A percentile compares a stretch with the other conserved stretches of the same genome.
Conservation (phyloP, 2,888 invertebrate species). For the Elegia similella region DNA sequence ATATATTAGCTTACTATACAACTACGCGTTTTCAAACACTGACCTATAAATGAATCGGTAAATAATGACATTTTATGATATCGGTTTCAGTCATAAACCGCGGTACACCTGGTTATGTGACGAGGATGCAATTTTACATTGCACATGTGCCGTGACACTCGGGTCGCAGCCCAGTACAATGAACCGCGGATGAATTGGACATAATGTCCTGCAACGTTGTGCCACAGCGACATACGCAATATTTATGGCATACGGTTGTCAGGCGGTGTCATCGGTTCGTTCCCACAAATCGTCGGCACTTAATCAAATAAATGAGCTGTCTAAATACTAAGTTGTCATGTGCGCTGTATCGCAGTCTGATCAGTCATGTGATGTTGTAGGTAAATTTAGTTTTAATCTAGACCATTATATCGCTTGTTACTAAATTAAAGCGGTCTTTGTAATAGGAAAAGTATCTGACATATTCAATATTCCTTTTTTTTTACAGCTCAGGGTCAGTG, state of each 20-base stretch:
- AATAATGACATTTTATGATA: background rate
- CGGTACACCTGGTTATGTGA: slow-evolving; percentile 24
- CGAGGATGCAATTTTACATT: slow-evolving; percentile 56
- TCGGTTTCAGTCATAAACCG: slow-evolving; percentile 2
- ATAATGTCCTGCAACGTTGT: slow-evolving; percentile 58
- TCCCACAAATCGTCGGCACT: slow-evolving; percentile 23
- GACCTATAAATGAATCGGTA: too few species aligned
- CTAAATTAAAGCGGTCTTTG: too few species aligned
- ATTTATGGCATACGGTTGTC: slow-evolving; percentile 44
- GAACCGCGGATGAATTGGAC: slow-evolving; percentile 74
- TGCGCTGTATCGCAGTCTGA: too few species aligned
- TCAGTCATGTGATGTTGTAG: too few species aligned
- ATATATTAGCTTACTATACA: too few species aligned
- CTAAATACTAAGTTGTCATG: background rate
- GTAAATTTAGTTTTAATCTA: too few species aligned
- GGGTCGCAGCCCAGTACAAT: slow-evolving; percentile 62
- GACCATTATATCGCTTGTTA: too few species aligned
- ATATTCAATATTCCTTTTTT: too few species aligned
- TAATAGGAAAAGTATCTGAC: too few species aligned
- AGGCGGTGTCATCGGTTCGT: background rate
- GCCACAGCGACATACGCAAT: slow-evolving; percentile 50
- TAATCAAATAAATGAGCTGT: background rate
- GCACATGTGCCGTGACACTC: slow-evolving; percentile 63
- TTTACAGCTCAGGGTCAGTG: too few species aligned
- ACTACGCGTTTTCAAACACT: too few species aligned